These are phyloP conservation scores for Deilephila porcellus DNA, from an alignment of 2,888 invertebrate genomes.

Conservation along the genomic window DNA sequence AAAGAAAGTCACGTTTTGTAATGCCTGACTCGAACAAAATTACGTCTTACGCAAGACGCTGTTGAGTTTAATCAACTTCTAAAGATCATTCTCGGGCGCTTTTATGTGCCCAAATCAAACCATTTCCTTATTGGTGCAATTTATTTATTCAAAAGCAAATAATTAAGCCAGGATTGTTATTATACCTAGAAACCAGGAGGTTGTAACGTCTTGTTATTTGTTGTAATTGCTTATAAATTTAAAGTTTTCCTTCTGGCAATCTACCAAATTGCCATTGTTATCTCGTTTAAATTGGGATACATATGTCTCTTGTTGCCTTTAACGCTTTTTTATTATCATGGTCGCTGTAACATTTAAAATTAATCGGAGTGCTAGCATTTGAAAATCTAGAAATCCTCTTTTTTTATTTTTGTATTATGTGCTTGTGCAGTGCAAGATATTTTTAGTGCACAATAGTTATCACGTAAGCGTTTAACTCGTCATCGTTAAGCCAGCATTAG, in stretches of 20 bases:
- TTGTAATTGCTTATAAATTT: not conserved
- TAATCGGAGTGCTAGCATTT: too few relatives aligned
- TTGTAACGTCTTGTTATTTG: slow-evolving; percentile 33
- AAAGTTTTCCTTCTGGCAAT: not conserved
- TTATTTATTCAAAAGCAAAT: slow-evolving; percentile 33
- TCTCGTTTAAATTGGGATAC: not conserved
- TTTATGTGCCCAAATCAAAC: slow-evolving; percentile 50
- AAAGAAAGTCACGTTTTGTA: slow-evolving; percentile 30
- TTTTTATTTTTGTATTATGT: too few relatives aligned
- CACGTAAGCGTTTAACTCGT: not conserved
- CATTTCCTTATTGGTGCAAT: slow-evolving; percentile 59
- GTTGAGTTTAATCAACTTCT: slow-evolving; percentile 62
- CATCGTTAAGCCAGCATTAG: not conserved
- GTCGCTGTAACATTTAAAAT: too few relatives aligned
- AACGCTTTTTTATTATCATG: too few relatives aligned
- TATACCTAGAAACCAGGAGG: not conserved
- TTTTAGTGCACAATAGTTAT: not conserved
- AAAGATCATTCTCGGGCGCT: slow-evolving; percentile 51
- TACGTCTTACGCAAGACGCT: slow-evolving; percentile 45
- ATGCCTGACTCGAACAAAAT: slow-evolving; percentile 33
- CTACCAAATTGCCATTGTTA: not conserved
- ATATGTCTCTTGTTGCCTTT: too few relatives aligned
- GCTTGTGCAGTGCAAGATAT: not conserved
- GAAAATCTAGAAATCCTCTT: too few relatives aligned
- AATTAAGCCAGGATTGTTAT: slow-evolving; percentile 1